A percentile compares a stretch with the other conserved stretches of the same genome.
phyloP scores from a whole-genome alignment of 2,113 vertebrate species.

The Alces alces region DNA sequence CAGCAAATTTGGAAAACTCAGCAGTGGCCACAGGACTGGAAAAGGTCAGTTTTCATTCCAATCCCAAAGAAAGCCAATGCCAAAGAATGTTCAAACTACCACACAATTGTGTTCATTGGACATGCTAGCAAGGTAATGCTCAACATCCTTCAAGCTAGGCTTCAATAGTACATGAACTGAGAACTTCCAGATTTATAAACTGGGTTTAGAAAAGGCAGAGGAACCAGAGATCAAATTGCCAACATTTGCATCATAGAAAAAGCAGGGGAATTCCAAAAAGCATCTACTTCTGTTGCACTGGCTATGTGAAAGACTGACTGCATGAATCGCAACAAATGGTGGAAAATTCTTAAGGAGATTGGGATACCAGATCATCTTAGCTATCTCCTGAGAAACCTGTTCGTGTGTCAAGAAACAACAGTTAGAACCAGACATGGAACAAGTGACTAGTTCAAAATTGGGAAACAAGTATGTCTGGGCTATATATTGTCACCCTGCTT shows the following conservation, averaged over 20 bases:
- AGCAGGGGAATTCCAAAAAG: not conserved
- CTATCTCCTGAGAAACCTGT: not conserved
- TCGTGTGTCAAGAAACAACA: not conserved
- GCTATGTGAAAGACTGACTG: not conserved
- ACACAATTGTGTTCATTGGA: not conserved
- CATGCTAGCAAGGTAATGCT: not conserved
- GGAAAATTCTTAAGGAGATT: not conserved
- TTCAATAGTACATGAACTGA: not conserved
- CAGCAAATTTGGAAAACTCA: not conserved
- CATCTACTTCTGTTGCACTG: not conserved
- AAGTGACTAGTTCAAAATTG: not conserved
- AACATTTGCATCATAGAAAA: not conserved
- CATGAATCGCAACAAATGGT: not conserved
- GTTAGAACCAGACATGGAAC: not conserved
- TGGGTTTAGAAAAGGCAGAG: not conserved
- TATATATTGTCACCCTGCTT: not conserved
- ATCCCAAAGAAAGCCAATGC: not conserved
- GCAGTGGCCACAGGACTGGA: not conserved
- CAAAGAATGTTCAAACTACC: not conserved
- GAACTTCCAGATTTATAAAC: not conserved
- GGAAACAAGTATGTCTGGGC: not conserved
- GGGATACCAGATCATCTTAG: not conserved
- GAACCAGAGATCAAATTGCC: not conserved
- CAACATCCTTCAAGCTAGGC: not conserved
- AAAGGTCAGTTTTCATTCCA: not conserved